Base-by-base conservation (phyloP, 2,113 vertebrate species). In the Urocolius indicus region DNA sequence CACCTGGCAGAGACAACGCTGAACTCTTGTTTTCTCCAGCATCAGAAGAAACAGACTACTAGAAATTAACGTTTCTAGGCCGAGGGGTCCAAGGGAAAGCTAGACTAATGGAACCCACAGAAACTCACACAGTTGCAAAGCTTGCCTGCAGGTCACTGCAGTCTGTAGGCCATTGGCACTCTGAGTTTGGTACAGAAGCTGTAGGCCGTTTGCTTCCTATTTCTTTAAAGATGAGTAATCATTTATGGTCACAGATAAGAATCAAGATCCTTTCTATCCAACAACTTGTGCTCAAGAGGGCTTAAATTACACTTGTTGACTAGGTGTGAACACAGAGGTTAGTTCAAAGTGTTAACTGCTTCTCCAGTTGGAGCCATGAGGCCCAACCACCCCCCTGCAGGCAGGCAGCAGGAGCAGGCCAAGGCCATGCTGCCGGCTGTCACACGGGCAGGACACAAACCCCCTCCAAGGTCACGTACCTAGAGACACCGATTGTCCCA, bases 401-500 rank as follows among this genome's bases (percentile, higher is more conserved):
- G 0, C 65, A 34, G 0, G 1, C 48, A 48, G 62, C 63, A 3
- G 0, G 7, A 49, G 62, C 58, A 24, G 15, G 41, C 13, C 45
- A 1, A 9, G 67, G 57, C 85, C 24, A 41, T 6, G 61, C 65
- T 78, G 80, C 81, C 30, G 8, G n/a, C 49, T 19, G 22, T 2
- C 21, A 7, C 23, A 16, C 4, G 4, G 6, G 8, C 1, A 17
- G 77, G 54, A 41, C 9, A 46, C 55, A 21, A 18, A 16, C 16
- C 76, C 57, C 41, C 38, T 36, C 67, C 75, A 34, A 36, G 54
- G 5, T 19, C 26, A 6, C 0, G 0, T 3, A n/a, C 87, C 85
- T 29, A 62, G 20, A 22, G 20, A 4, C 43, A 10, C 0, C 0
- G 20, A 6, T 5, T 15, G 36, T 30, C 82, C 19, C 68, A 41